Evolutionary conservation across 1,140 invertebrate genomes (phyloP), one percentile per base, ranked within the genome.

Genomic region (Heliconius himera): DNA sequence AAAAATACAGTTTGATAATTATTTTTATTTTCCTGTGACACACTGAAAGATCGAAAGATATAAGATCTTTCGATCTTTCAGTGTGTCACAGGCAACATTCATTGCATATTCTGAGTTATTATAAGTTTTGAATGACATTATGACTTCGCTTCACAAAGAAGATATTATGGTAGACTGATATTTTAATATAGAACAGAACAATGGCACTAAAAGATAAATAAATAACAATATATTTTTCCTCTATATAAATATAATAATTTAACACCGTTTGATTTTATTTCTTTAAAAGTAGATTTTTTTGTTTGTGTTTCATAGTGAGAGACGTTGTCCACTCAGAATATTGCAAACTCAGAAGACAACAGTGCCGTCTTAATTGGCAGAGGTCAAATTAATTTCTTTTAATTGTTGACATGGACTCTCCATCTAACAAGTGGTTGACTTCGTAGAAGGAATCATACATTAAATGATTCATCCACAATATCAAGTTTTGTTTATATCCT

Each of bases 361-460:
- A 73, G 77, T 73, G 71, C 74, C 74, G 72, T 77, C 80, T 79
- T 91, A 91, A 92, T 92, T 90, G 87, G 80, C 73, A 83, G 85
- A 94, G 92, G 92, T 93, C 92, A 92, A 89, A 91, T 89, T 92
- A 89, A 94, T 94, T 87, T 66, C 83, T 82, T 89, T 88, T 91
- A 94, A 94, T 93, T 93, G 90, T 74, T 76, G 77, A 82, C 84
- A 84, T 85, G 83, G 79, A 79, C 73, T 80, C 76, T 74, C 74
- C 46, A 66, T 70, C 70, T 41, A 51, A 18, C 74, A 79, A 72
- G 41, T 71, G 46, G 71, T 70, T 74, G 22, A 82, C 82, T 88
- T 88, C 86, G 83, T 81, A 77, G 84, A 88, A 88, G 73, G 36
- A 71, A 79, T 76, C 66, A 46, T n/a, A 49, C 38, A 26, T 36